Percentiles rank a stretch among this genome's conserved stretches.
Evolutionary conservation across 2,888 invertebrate genomes (phyloP).

Genomic region (Eumerus sabulonum): DNA sequence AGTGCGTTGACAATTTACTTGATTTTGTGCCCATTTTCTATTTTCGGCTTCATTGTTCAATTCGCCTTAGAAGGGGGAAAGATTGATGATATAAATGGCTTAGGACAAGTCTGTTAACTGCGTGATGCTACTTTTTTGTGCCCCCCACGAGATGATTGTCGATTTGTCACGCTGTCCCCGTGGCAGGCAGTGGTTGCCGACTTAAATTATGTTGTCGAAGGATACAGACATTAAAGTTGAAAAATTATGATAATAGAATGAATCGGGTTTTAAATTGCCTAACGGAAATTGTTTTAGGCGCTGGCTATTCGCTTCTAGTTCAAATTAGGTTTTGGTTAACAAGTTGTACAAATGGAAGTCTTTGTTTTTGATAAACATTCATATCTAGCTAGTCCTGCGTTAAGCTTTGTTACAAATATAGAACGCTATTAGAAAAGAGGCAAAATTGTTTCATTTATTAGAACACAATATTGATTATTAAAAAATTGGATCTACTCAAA

Average conservation of each 20-base stretch:
- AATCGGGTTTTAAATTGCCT: not conserved
- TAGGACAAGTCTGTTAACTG: constrained; percentile 34
- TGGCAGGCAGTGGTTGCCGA: not conserved
- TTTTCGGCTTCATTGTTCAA: too few species aligned
- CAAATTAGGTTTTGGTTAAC: too few species aligned
- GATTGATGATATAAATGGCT: constrained; percentile 47
- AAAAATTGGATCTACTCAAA: too few species aligned
- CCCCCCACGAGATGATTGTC: constrained; percentile 24
- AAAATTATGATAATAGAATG: not conserved
- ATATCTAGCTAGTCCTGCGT: too few species aligned
- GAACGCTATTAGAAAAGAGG: too few species aligned
- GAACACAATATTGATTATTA: too few species aligned
- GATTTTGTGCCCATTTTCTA: constrained; percentile 4
- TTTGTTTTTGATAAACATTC: too few species aligned
- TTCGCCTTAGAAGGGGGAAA: constrained; percentile 2
- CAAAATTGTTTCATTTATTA: too few species aligned
- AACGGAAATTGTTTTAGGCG: too few species aligned
- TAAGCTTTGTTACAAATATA: too few species aligned
- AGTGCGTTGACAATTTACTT: constrained; percentile 45
- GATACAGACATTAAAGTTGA: constrained; percentile 5
- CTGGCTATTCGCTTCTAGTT: too few species aligned
- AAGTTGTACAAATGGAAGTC: too few species aligned
- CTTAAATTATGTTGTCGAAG: constrained; percentile 19
- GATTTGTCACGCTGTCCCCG: constrained; percentile 23
- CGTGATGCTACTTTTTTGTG: constrained; percentile 10